Evolutionary conservation across 2,113 vertebrate genomes (phyloP).

Genomic region (Cephalophus harveyi): DNA sequence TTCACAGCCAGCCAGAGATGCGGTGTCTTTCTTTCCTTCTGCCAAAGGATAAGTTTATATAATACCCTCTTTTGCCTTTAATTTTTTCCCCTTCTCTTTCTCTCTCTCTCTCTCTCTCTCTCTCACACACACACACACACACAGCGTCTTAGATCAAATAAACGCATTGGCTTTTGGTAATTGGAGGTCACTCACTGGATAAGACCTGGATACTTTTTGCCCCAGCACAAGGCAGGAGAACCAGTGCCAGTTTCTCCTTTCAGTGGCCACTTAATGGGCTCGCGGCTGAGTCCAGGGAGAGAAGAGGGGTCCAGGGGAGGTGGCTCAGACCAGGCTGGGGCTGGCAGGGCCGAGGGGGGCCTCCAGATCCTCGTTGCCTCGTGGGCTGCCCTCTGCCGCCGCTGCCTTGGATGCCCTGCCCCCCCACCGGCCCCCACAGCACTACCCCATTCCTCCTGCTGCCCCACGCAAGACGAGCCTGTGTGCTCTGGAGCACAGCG

Average conservation of each 20-base stretch:
- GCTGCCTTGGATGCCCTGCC: not conserved
- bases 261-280: not conserved
- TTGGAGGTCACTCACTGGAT: not conserved
- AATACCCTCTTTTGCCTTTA: not conserved
- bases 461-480: not conserved
- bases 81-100: not conserved
- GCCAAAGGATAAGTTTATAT: not conserved
- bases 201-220: not conserved
- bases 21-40: conserved; percentile 2
- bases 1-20: conserved; percentile 28
- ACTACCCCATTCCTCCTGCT: not conserved
- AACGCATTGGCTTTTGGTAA: not conserved
- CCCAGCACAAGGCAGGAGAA: not conserved
- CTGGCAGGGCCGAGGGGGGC: rapidly evolving
- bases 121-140: not conserved
- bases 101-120: not conserved
- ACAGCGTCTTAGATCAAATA: not conserved
- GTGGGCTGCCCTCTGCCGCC: rapidly evolving
- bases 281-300: not conserved
- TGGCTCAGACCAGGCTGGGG: not conserved
- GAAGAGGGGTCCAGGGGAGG: not conserved
- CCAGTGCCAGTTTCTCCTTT: not conserved
- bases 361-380: not conserved
- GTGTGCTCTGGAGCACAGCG: not conserved
- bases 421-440: too few relatives aligned